Base-by-base conservation (phyloP, 37 sponge, comb jelly and placozoan species). In the Beroe ovata region DNA sequence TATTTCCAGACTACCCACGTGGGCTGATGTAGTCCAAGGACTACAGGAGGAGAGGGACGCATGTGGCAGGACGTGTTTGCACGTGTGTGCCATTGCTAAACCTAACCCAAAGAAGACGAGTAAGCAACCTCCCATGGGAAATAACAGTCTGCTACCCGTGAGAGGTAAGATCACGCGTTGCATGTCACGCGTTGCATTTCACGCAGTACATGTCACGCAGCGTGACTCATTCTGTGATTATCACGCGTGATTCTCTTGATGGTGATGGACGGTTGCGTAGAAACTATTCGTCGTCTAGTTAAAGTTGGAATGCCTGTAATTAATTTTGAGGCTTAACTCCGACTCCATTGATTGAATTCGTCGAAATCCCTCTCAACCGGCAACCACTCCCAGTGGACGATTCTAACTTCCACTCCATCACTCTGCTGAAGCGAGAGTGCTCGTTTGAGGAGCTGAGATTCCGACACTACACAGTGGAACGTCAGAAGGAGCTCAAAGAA, bases 81-180 rank as follows among this genome's bases (percentile, higher is more conserved):
- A 77, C 84, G 84, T 77, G 54, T 77, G 84, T 36, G 84, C 84
- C 28, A 77, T 77, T 11, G 84, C 84, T 42, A 77, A 77, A 42
- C 54, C 84, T 42, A 77, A 77, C 47, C 84, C 84, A 0, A 33
- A 36, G 32, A 66, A 66, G 69, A 25, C 14, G 30, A 25, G 30
- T 18, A 66, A 66, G 69, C 25, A 30, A 66, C 32, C 69, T 26
- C 69, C 69, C 69, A 29, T 30, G 16, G 69, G 69, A 26, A 66
- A 66, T 18, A 66, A 30, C 69, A 66, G 84, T 23, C 54, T 77
- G 29, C 84, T 77, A 42, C 84, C 84, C 11, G 33, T 77, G 8
- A 77, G 54, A 77, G 84, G 84, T 77, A 38, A n/a, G 38, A n/a
- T n/a, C n/a, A n/a, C n/a, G n/a, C n/a, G n/a, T n/a, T n/a, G n/a